These are phyloP conservation scores for Sinocyclocheilus anophthalmus DNA, from an alignment of 2,113 vertebrate species.

Conservation along the genomic window DNA sequence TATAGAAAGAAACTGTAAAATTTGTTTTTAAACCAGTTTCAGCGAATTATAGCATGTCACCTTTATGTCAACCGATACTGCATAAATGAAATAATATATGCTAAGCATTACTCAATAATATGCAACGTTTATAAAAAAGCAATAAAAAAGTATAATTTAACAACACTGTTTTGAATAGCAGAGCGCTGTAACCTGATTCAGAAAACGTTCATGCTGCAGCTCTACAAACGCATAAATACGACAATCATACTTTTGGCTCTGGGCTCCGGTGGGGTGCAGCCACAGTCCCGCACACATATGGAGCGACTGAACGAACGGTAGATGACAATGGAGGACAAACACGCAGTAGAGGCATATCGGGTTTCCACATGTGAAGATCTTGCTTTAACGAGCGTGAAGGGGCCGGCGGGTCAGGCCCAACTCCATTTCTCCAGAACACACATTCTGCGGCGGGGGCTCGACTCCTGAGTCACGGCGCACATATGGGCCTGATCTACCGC, in stretches of 20 bases:
- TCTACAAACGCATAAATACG: not conserved
- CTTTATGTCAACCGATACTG: not conserved
- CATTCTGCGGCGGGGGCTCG: not conserved
- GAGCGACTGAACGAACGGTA: slow-evolving; percentile 11
- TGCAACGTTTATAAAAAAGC: not conserved
- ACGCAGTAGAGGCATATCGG: not conserved
- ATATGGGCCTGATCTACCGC: slow-evolving; percentile 36
- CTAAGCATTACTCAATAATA: not conserved
- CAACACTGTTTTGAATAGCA: not conserved
- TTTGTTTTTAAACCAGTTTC: not conserved
- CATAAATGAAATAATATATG: not conserved
- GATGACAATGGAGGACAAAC: slow-evolving; percentile 32
- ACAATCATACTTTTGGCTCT: not conserved
- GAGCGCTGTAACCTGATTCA: not conserved
- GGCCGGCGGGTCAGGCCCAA: slow-evolving; percentile 32
- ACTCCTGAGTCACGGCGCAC: slow-evolving; percentile 36
- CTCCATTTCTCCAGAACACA: slow-evolving; percentile 38
- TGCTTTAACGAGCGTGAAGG: slow-evolving; percentile 28
- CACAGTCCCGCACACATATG: slow-evolving; percentile 27
- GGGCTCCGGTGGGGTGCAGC: not conserved
- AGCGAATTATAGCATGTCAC: not conserved
- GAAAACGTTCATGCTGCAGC: not conserved
- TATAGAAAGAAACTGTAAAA: not conserved
- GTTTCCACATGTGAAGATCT: slow-evolving; percentile 25
- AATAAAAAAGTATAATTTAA: slow-evolving; percentile 1